phyloP scores from a whole-genome alignment of 2,113 vertebrate species.

The Pangasianodon gigas region DNA sequence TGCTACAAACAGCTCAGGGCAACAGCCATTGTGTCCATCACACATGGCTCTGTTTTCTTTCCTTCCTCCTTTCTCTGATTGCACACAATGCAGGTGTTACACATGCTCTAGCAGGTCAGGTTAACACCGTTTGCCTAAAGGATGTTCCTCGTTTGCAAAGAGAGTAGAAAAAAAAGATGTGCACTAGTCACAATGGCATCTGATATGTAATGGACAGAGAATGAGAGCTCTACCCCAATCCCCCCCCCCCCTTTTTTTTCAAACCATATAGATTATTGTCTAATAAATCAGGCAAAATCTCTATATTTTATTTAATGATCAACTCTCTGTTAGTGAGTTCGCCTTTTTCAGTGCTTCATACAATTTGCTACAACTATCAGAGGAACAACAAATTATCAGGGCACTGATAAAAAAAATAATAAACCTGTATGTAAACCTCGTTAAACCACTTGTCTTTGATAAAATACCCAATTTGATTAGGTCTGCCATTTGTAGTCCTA shows the following conservation, averaged over 20 bases:
- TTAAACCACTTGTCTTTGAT: neutral
- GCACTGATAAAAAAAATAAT: neutral
- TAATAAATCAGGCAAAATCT: neutral
- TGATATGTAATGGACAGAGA: slow-evolving; percentile 54
- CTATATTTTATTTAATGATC: neutral
- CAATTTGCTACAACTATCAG: neutral
- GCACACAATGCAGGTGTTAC: slow-evolving; percentile 67
- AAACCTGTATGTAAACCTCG: neutral
- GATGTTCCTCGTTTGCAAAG: slow-evolving; percentile 69
- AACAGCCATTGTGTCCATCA: slow-evolving; percentile 63
- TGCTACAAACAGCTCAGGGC: slow-evolving; percentile 72
- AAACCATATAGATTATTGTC: neutral
- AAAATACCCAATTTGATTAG: neutral
- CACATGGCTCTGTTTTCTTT: slow-evolving; percentile 57
- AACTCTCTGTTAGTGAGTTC: neutral
- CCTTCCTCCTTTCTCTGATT: slow-evolving; percentile 63
- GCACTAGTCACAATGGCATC: slow-evolving; percentile 55
- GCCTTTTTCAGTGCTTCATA: neutral
- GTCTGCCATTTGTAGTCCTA: slow-evolving; percentile 10
- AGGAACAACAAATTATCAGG: neutral
- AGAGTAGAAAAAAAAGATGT: slow-evolving; percentile 57
- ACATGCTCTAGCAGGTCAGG: slow-evolving; percentile 65
- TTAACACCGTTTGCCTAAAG: slow-evolving; percentile 66
- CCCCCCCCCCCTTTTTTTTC: neutral
- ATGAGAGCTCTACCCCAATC: slow-evolving; percentile 20